A percentile compares a stretch with the other conserved stretches of the same genome.
phyloP scores from a whole-genome alignment of 2,797 vertebrate genomes.

The Hydrocynus forskahlii region DNA sequence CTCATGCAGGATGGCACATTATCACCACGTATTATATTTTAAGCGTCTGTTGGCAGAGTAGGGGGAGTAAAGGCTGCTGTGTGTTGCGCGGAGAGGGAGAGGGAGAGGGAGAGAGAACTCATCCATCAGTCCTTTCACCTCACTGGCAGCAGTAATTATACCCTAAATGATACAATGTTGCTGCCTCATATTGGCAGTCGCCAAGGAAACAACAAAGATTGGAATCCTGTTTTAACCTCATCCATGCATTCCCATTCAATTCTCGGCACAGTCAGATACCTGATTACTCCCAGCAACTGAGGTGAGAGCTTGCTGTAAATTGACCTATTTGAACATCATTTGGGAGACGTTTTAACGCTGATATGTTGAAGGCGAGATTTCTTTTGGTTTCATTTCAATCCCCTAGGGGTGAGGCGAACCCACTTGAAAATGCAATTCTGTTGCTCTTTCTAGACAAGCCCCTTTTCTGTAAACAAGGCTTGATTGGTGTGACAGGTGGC shows the following conservation, averaged over 20 bases:
- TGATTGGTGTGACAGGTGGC: not conserved
- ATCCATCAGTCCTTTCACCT: conserved; percentile 36
- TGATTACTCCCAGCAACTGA: not conserved
- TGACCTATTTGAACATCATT: conserved; percentile 4
- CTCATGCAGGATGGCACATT: not conserved
- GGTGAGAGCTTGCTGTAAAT: not conserved
- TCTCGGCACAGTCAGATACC: conserved; percentile 1
- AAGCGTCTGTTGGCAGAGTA: too few species aligned
- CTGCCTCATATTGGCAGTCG: conserved; percentile 17
- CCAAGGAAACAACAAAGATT: conserved; percentile 45
- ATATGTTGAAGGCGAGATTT: too few species aligned
- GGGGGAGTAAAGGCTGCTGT: not conserved
- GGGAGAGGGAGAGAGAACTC: conserved; percentile 3
- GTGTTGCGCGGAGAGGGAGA: not conserved
- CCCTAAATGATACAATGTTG: conserved; percentile 34
- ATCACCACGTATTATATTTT: not conserved
- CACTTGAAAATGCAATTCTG: not conserved
- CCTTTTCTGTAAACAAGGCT: conserved; percentile 12
- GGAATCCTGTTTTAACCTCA: conserved; percentile 8
- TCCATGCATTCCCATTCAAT: conserved; percentile 26
- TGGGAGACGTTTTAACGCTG: not conserved
- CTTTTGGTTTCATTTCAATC: not conserved
- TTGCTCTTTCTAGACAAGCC: not conserved
- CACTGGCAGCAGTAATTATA: conserved; percentile 44
- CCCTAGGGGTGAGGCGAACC: not conserved